Conservation (phyloP, 1,140 invertebrate species). For the Phthorimaea operculella region DNA sequence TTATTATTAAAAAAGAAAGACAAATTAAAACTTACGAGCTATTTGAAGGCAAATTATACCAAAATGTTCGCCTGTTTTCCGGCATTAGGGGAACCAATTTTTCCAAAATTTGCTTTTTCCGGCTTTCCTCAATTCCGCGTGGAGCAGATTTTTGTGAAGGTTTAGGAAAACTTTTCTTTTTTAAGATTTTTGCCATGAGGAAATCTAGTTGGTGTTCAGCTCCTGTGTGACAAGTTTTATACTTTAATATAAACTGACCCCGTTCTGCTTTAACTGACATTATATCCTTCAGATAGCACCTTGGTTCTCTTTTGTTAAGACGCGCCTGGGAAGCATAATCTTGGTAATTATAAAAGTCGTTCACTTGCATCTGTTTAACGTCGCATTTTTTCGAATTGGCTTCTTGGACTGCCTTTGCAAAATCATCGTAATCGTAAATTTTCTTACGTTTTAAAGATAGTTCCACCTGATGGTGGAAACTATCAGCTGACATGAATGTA, state of each 20-base stretch:
- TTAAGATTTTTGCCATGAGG: not conserved
- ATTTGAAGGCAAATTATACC: not conserved
- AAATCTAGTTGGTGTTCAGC: not conserved
- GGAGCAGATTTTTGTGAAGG: not conserved
- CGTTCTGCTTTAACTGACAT: not conserved
- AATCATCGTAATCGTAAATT: slow-evolving; percentile 40
- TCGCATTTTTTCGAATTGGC: slow-evolving; percentile 4
- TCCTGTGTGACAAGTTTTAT: not conserved
- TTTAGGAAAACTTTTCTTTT: not conserved
- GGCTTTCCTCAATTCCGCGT: not conserved
- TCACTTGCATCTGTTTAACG: not conserved
- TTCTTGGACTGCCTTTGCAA: slow-evolving; percentile 9
- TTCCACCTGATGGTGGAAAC: slow-evolving; percentile 38
- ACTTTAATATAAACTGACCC: not conserved
- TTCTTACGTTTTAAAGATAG: slow-evolving; percentile 19
- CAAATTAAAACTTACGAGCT: too few relatives aligned
- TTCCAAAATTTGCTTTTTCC: not conserved
- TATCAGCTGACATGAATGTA: slow-evolving; percentile 21
- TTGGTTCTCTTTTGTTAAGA: not conserved
- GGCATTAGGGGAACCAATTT: not conserved
- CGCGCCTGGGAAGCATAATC: not conserved
- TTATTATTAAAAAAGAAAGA: too few relatives aligned
- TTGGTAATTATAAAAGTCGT: not conserved
- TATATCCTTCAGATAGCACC: not conserved
- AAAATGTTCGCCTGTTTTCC: not conserved